Percentiles rank a stretch among this genome's conserved stretches.
Evolutionary conservation across 2,113 vertebrate species (phyloP).

Genomic region (Salvelinus alpinus): DNA sequence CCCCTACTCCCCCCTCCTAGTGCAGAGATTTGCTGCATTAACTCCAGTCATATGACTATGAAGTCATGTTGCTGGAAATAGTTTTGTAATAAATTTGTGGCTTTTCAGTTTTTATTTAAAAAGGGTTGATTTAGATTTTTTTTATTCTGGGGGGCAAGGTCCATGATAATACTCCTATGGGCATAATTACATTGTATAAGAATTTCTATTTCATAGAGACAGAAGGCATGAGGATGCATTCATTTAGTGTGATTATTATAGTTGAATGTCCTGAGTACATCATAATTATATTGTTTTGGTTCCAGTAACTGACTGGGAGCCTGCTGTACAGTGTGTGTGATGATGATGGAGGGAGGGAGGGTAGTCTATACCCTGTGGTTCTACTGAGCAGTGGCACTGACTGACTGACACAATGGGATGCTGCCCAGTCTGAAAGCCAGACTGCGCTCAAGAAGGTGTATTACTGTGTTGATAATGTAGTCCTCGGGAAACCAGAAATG

Average conservation of each 20-base stretch:
- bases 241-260: slow-evolving; percentile 9
- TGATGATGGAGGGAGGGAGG: background rate
- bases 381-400: background rate
- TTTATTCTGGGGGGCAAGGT: background rate
- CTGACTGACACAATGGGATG: slow-evolving; percentile 1
- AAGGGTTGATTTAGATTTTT: background rate
- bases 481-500: background rate
- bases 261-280: background rate
- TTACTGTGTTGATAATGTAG: background rate
- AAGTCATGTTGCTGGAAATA: no score
- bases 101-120: background rate
- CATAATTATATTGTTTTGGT: background rate
- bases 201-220: background rate
- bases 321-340: background rate
- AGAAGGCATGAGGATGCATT: slow-evolving; percentile 8
- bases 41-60: no score
- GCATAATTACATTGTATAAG: background rate
- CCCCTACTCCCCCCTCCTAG: no score
- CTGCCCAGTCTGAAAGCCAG: background rate
- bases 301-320: background rate
- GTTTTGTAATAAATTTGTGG: no score
- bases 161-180: background rate
- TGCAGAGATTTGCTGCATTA: no score
- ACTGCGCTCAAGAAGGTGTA: background rate
- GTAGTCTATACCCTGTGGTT: background rate